Evolutionary conservation across 2,888 invertebrate species (phyloP), one percentile per base, ranked within the genome.

Genomic region (Pristionchus mayeri): DNA sequence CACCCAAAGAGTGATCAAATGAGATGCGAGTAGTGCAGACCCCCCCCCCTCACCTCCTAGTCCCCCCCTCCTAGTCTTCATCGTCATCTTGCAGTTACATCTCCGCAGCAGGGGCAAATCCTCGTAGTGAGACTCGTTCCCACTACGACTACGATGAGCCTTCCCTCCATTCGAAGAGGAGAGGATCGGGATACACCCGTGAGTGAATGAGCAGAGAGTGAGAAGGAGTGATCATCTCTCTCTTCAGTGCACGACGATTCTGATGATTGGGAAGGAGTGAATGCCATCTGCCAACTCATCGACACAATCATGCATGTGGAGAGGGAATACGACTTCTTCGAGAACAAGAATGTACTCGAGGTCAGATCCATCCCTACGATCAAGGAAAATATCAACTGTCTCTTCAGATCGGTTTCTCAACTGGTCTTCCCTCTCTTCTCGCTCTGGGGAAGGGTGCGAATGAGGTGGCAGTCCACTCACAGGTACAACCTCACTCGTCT

Each of bases 201-300:
- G 21, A 80, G 80, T 54, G 0, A 21, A 27, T n/a, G n/a, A n/a
- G n/a, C n/a, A n/a, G n/a, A n/a, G n/a, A n/a, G n/a, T n/a, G n/a
- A 13, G 54, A 50, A 50, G 54, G 44, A 44, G 13, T 16, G 16
- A 63, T 63, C 63, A 13, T 63, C 60, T 24, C 24, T 34, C 63
- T 27, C 16, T 82, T 63, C 80, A 80, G 80, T 63, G 6, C 40
- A 71, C 30, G 63, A 82, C 48, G 63, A 63, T 27, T 48, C 16
- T 34, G 91, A 91, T 80, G 88, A 89, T 40, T 92, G 91, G 91
- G 90, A 91, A 48, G 90, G 91, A 54, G 91, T 91, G 50, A 88
- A 88, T 84, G 87, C 88, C 3, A 85, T 92, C 16, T 91, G 91
- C 75, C 89, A 91, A 81, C 85, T 88, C 54, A 85, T 91, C 67